Evolutionary conservation across 1,140 invertebrate genomes (phyloP).

Genomic region (Ips nitidus): DNA sequence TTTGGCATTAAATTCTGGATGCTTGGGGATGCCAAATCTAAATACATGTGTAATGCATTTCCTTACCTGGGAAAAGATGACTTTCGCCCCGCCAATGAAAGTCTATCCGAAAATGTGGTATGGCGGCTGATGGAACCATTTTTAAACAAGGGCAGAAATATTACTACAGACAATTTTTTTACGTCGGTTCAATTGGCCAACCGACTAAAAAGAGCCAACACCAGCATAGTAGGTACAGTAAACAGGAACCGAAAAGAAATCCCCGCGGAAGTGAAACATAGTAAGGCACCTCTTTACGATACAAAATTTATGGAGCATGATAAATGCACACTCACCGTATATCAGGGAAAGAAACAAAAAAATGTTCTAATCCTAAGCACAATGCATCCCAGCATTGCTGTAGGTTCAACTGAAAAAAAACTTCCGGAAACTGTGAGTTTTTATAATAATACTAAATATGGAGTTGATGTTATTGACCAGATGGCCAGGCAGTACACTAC

Average conservation of each 20-base stretch:
- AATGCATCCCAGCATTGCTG: neutral
- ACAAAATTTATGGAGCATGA: neutral
- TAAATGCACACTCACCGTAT: neutral
- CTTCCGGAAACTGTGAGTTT: conserved; percentile 2
- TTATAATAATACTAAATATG: conserved; percentile 55
- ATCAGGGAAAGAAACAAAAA: neutral
- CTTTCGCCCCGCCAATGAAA: neutral
- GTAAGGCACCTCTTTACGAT: neutral
- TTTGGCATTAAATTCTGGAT: conserved; percentile 7
- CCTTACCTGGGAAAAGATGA: conserved; percentile 1
- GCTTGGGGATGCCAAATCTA: neutral
- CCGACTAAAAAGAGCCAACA: neutral
- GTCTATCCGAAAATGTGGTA: neutral
- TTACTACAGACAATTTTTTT: conserved; percentile 4
- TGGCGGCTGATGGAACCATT: neutral
- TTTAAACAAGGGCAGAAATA: neutral
- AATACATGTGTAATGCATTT: conserved; percentile 2
- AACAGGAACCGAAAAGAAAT: neutral
- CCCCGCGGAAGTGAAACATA: neutral
- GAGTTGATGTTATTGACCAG: conserved; percentile 54
- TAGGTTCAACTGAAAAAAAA: neutral
- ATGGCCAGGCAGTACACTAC: conserved; percentile 48
- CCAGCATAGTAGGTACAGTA: neutral
- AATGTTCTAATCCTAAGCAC: neutral
- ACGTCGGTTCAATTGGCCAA: neutral